A percentile compares a stretch with the other conserved stretches of the same genome.
These are phyloP conservation scores for Tenthredo mesomela DNA, from an alignment of 2,888 invertebrate genomes.

Conservation along the genomic window DNA sequence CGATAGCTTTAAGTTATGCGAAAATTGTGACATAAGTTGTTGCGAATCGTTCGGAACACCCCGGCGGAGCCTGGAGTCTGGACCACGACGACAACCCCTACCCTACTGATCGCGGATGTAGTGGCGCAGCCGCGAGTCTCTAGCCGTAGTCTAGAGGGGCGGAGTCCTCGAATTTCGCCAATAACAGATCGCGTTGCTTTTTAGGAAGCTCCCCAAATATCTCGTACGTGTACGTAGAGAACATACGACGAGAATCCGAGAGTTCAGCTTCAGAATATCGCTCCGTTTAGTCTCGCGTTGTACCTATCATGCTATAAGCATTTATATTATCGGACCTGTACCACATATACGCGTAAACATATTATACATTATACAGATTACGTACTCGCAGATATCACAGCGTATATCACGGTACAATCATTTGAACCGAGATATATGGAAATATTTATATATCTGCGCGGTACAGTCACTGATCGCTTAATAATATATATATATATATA, in stretches of 20 bases:
- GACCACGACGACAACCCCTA: constrained; percentile 42
- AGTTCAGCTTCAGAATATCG: constrained; percentile 28
- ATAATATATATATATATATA: background rate
- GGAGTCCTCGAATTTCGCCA: constrained; percentile 62
- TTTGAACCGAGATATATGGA: background rate
- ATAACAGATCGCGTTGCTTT: constrained; percentile 60
- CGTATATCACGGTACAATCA: background rate
- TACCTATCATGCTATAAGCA: background rate
- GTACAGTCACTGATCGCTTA: background rate
- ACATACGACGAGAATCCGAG: constrained; percentile 47
- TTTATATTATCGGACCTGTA: background rate
- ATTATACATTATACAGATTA: background rate
- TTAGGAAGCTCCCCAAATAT: constrained; percentile 63
- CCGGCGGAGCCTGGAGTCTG: constrained; percentile 33
- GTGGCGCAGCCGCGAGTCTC: constrained; percentile 49
- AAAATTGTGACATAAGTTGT: constrained; percentile 20
- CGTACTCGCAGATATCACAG: background rate
- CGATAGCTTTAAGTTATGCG: background rate
- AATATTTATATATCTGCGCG: background rate
- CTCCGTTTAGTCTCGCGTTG: constrained; percentile 39
- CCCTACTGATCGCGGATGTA: constrained; percentile 11
- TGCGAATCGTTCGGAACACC: background rate
- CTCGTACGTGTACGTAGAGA: constrained; percentile 9
- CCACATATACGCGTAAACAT: background rate
- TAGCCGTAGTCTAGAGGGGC: constrained; percentile 59